Percentiles rank a stretch among this genome's conserved stretches.
These are phyloP conservation scores for Megastigmus dorsalis DNA, from an alignment of 2,888 invertebrate genomes.

Conservation along the genomic window DNA sequence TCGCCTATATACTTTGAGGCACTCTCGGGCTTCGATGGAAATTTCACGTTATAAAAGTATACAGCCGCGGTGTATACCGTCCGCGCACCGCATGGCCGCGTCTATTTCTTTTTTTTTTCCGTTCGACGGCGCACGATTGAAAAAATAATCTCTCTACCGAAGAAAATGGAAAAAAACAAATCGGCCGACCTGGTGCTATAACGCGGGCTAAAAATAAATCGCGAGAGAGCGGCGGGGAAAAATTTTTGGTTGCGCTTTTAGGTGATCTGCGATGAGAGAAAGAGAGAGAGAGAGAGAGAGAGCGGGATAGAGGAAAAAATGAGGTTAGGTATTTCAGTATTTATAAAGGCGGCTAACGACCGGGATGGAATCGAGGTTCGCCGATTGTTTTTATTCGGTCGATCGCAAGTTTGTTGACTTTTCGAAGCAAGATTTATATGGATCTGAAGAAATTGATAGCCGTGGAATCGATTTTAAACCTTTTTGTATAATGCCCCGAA, in stretches of 20 bases:
- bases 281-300: not conserved
- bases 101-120: not conserved
- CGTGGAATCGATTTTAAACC: too few relatives aligned
- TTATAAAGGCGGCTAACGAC: too few relatives aligned
- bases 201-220: too few relatives aligned
- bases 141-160: slow-evolving; percentile 12
- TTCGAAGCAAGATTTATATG: too few relatives aligned
- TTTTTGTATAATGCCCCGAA: too few relatives aligned
- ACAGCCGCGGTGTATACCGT: not conserved
- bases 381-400: not conserved
- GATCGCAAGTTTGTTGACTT: too few relatives aligned
- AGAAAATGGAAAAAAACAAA: too few relatives aligned
- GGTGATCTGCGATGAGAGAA: not conserved
- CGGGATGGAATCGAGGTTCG: not conserved
- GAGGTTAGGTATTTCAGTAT: slow-evolving; percentile 25
- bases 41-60: slow-evolving; percentile 36
- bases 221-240: not conserved
- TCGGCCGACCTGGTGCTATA: too few relatives aligned
- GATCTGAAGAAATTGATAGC: too few relatives aligned
- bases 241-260: not conserved
- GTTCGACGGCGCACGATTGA: not conserved
- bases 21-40: slow-evolving; percentile 14
- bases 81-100: not conserved
- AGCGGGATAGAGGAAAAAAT: not conserved
- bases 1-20: slow-evolving; percentile 17